phyloP scores from a whole-genome alignment of 2,888 invertebrate genomes.

The Eurois occulta region DNA sequence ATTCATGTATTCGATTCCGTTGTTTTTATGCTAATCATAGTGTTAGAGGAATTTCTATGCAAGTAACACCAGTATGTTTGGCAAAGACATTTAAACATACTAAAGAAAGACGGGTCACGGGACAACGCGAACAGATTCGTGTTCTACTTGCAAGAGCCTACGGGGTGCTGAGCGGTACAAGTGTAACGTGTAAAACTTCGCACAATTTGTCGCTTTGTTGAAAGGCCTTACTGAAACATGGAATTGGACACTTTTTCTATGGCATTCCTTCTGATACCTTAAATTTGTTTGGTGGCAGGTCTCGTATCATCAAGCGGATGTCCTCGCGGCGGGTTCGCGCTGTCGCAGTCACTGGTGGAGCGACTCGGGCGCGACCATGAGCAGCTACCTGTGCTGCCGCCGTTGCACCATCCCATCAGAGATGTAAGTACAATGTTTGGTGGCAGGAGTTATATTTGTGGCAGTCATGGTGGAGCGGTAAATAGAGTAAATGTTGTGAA shows the following conservation, averaged over 20 bases:
- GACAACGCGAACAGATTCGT: background rate
- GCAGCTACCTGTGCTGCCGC: conserved; percentile 76
- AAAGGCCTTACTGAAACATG: background rate
- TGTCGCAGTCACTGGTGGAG: conserved; percentile 81
- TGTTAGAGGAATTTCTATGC: background rate
- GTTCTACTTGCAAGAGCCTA: background rate
- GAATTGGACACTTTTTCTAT: background rate
- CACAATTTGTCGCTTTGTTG: background rate
- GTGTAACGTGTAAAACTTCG: background rate
- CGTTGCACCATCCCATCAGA: conserved; percentile 83
- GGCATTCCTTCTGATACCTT: background rate
- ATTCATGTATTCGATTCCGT: background rate
- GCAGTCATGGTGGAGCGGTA: background rate
- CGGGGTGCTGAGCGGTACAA: background rate
- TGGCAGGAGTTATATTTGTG: background rate
- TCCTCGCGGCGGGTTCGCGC: conserved; percentile 79
- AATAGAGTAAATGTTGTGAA: background rate
- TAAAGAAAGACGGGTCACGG: background rate
- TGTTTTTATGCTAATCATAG: background rate
- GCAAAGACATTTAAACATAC: background rate
- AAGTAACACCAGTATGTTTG: too few relatives aligned
- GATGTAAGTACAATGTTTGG: conserved; percentile 74
- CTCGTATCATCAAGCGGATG: conserved; percentile 80
- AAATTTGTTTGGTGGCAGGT: conserved; percentile 70
- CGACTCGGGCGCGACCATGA: conserved; percentile 83